These are phyloP conservation scores for Silurus lanzhouensis DNA, from an alignment of 2,797 vertebrate species.

Conservation along the genomic window DNA sequence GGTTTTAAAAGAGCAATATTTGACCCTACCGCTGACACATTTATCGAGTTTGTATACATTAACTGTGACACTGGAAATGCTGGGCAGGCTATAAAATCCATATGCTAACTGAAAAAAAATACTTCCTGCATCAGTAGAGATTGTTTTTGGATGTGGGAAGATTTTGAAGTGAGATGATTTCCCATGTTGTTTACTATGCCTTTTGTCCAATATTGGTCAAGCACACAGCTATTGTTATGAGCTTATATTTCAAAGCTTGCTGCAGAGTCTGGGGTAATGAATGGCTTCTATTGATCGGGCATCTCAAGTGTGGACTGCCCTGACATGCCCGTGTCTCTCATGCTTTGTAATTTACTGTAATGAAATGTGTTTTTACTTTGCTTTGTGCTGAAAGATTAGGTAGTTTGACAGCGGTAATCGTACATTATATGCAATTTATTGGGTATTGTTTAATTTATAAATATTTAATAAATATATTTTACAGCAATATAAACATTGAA, in stretches of 20 bases:
- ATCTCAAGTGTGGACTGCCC: constrained; percentile 15
- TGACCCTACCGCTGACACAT: constrained; percentile 37
- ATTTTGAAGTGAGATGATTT: constrained; percentile 4
- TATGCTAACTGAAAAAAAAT: constrained; percentile 22
- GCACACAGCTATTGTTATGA: constrained; percentile 41
- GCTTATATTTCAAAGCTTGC: constrained; percentile 45
- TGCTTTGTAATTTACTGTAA: not conserved
- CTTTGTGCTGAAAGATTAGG: constrained; percentile 6
- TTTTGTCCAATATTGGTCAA: constrained; percentile 31
- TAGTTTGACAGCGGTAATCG: not conserved
- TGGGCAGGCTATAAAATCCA: constrained; percentile 18
- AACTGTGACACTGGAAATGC: constrained; percentile 8
- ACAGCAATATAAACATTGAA: too few relatives aligned
- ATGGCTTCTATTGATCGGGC: constrained; percentile 44
- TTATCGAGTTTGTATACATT: constrained; percentile 42
- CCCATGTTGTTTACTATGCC: constrained; percentile 24
- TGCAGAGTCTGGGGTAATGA: constrained; percentile 37
- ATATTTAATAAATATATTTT: too few relatives aligned
- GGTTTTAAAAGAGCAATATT: constrained; percentile 36
- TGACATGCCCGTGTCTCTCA: constrained; percentile 26
- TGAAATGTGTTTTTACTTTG: constrained; percentile 21
- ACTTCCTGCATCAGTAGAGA: not conserved
- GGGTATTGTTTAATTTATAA: not conserved
- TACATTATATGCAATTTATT: not conserved
- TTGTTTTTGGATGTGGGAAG: not conserved